Percentiles rank a stretch among this genome's conserved stretches.
These are phyloP conservation scores for Sorex maritimensis DNA, from an alignment of 2,797 vertebrate genomes.

Conservation along the genomic window DNA sequence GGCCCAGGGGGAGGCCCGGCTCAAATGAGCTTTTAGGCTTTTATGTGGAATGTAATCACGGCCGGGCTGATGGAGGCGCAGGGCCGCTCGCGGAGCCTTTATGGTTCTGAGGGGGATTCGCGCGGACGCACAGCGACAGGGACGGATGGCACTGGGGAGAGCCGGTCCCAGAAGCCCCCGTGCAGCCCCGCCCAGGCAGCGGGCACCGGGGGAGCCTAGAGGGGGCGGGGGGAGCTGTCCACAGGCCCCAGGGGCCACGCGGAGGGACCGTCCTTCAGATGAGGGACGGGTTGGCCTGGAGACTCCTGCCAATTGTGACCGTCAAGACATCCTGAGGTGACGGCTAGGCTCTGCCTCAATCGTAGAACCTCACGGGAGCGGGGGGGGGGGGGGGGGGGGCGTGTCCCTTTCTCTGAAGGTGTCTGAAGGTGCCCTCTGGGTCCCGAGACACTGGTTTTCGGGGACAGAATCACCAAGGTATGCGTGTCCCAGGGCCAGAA, in stretches of 20 bases:
- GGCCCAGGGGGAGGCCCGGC: constrained; percentile 88
- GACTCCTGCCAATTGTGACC: background rate
- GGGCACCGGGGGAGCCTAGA: too few relatives aligned
- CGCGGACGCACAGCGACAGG: too few relatives aligned
- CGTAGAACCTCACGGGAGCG: background rate
- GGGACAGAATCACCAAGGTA: background rate
- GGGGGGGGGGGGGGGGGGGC: too few relatives aligned
- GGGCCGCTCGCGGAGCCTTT: constrained; percentile 91
- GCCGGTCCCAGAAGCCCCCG: constrained; percentile 67
- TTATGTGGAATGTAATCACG: constrained; percentile 92
- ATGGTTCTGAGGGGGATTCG: constrained; percentile 89
- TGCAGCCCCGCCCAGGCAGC: background rate
- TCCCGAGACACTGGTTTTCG: background rate
- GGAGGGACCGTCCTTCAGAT: background rate
- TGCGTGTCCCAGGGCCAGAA: background rate
- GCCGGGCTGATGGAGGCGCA: constrained; percentile 91
- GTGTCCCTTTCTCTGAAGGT: background rate
- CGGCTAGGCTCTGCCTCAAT: rapidly evolving
- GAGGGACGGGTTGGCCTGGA: background rate
- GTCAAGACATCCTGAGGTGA: background rate
- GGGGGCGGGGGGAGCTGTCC: too few relatives aligned
- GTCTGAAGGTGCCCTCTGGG: background rate
- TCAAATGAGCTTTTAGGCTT: constrained; percentile 94
- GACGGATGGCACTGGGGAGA: constrained; percentile 79
- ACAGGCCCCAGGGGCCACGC: background rate